Evolutionary conservation across 2,888 invertebrate genomes (phyloP).

Genomic region (Drosophila histrio): DNA sequence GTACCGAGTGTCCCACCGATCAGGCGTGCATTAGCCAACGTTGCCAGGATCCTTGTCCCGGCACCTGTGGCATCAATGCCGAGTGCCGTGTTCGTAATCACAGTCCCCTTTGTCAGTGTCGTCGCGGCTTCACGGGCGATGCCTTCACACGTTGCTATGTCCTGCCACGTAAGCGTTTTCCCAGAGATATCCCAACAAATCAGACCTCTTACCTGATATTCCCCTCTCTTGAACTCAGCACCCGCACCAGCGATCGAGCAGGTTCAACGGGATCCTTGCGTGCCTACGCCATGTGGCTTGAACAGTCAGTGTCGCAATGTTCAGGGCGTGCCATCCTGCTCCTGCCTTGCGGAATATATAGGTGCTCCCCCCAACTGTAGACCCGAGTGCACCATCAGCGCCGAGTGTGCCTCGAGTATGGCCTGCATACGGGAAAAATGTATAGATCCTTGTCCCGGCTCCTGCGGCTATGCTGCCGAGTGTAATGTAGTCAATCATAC

Average conservation of each 20-base stretch:
- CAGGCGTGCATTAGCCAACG: constrained; percentile 88
- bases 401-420: constrained; percentile 88
- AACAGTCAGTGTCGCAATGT: constrained; percentile 87
- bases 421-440: constrained; percentile 89
- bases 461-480: constrained; percentile 87
- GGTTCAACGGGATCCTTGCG: constrained; percentile 86
- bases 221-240: constrained; percentile 53
- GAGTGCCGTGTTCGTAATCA: constrained; percentile 91
- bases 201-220: background rate
- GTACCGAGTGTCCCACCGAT: constrained; percentile 87
- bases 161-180: constrained; percentile 83
- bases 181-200: background rate
- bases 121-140: constrained; percentile 89
- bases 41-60: constrained; percentile 88
- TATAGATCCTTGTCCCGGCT: constrained; percentile 88
- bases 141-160: constrained; percentile 88
- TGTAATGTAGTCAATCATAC: constrained; percentile 87
- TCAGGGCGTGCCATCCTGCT: constrained; percentile 86
- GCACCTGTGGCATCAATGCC: constrained; percentile 87
- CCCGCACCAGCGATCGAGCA: constrained; percentile 66
- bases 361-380: constrained; percentile 89
- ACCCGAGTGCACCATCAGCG: constrained; percentile 88
- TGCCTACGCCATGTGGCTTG: constrained; percentile 88
- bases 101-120: constrained; percentile 91
- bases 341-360: constrained; percentile 86